Evolutionary conservation across 2,888 invertebrate species (phyloP), one percentile per base, ranked within the genome.

Genomic region (Gisinianus flammeolus): DNA sequence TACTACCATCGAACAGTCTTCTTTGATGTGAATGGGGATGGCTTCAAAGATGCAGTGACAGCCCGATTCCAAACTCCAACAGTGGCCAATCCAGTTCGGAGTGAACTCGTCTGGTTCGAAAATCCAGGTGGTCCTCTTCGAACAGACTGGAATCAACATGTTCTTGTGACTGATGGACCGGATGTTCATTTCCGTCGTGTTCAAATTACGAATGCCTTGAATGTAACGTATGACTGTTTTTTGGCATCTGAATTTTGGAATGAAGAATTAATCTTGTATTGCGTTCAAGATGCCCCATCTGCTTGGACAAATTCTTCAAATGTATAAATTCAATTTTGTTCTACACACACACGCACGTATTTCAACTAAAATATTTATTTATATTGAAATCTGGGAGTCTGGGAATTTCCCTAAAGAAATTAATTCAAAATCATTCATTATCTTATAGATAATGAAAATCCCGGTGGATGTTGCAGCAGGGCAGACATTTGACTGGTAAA

Each of bases 21-120:
- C 85, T 83, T 82, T 72, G 86, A 86, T 72, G 84, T 85, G 81
- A 85, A 86, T 71, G 64, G 67, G 19, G 86, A 86, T 74, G 85
- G 85, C 0, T 82, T 84, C 56, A 70, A 85, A 26, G 86, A 86
- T 68, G 85, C 84, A 22, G 69, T 85, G 22, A 85, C 85, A 6
- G 80, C 80, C 6, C 73, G 82, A n/a, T 82, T 80, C 72, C 76
- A 35, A 19, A 73, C 73, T 28, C 79, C 80, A 30, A 78, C 80
- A 56, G 69, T 54, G 4, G 71, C 54, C 58, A 56, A 28, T 52
- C 76, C 69, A 64, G 76, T 58, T 26, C 72, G 66, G 22, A 74
- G 75, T 31, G 70, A 82, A 64, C 68, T 85, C 19, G 76, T 83
- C 22, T 85, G 85, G 85, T 64, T 85, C 22, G 85, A 85, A 80